A percentile compares a stretch with the other conserved stretches of the same genome.
phyloP scores from a whole-genome alignment of 2,888 invertebrate genomes.

The Myopa tessellatipennis region DNA sequence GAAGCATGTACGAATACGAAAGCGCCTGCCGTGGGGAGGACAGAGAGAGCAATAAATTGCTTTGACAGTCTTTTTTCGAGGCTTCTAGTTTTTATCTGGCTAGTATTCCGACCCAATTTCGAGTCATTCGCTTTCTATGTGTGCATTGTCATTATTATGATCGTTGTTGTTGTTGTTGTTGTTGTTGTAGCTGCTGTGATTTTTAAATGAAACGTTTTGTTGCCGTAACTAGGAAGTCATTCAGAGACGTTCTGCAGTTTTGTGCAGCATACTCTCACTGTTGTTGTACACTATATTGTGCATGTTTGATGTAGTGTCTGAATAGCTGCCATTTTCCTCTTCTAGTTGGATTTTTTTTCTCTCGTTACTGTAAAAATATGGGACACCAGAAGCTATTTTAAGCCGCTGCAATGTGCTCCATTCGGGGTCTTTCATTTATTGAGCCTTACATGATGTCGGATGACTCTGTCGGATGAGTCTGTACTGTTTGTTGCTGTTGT shows the following conservation, averaged over 20 bases:
- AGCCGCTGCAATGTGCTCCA: constrained; percentile 14
- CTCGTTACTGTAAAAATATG: constrained; percentile 6
- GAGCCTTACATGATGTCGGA: background rate
- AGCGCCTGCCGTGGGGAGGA: background rate
- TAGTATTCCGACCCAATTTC: constrained; percentile 54
- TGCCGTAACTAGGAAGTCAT: constrained; percentile 38
- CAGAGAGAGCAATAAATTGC: background rate
- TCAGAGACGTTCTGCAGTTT: constrained; percentile 35
- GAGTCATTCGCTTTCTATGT: constrained; percentile 40
- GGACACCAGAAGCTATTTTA: constrained; percentile 32
- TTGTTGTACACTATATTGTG: background rate
- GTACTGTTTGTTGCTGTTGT: background rate
- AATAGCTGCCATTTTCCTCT: constrained; percentile 13
- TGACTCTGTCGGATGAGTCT: background rate
- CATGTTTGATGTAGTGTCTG: constrained; percentile 18
- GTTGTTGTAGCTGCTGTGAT: constrained; percentile 20
- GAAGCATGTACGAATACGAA: background rate
- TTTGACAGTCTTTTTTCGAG: background rate
- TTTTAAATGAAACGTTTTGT: constrained; percentile 29
- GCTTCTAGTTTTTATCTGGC: constrained; percentile 24
- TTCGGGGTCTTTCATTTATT: constrained; percentile 20
- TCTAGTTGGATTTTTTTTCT: background rate
- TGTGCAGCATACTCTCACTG: background rate
- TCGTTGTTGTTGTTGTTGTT: constrained; percentile 10
- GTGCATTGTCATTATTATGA: constrained; percentile 41